Evolutionary conservation across 2,888 invertebrate genomes (phyloP), one percentile per base, ranked within the genome.

Genomic region (Oscheius sp.): DNA sequence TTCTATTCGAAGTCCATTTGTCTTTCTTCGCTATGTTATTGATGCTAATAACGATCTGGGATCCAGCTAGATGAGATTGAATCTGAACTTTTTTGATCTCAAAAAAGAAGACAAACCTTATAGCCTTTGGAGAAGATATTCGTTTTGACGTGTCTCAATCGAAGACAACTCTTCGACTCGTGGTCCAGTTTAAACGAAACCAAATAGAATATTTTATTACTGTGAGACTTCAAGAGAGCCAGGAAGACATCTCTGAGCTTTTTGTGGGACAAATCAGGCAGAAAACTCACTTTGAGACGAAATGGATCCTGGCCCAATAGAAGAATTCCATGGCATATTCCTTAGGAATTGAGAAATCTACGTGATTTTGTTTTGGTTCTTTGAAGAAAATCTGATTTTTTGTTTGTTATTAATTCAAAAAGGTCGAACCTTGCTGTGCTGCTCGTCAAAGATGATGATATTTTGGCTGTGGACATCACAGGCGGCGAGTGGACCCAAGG

Each of bases 31-130:
- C 66, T 25, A 45, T 20, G 33, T 66, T 66, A 42, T 66, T 66
- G n/a, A 66, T 55, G 33, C 66, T 66, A 31, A 66, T 55, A 20
- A 66, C 66, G 2, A 66, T 31, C 42, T 66, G 66, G 20, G n/a
- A 39, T 4, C 66, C 66, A 27, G 66, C 66, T 6, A 31, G 31
- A 29, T 66, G 66, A 4, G 66, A 66, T 42, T 57, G 48, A 55
- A 66, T 66, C 66, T 66, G 31, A 20, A 55, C 17, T 4, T 33
- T 55, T 33, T 4, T 34, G 5, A 15, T 5, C 20, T 12, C 29
- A 27, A 2, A 29, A 5, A n/a, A 17, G 39, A n/a, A n/a, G n/a
- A n/a, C 65, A 15, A 10, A 55, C 66, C 27, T 57, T 37, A 45
- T 66, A 66, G 5, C 66, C 66, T 15, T 37, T 53, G 0, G 66